Percentiles rank a stretch among this genome's conserved stretches.
Evolutionary conservation across 2,888 invertebrate genomes (phyloP).

Genomic region (Galerucella calmariensis): DNA sequence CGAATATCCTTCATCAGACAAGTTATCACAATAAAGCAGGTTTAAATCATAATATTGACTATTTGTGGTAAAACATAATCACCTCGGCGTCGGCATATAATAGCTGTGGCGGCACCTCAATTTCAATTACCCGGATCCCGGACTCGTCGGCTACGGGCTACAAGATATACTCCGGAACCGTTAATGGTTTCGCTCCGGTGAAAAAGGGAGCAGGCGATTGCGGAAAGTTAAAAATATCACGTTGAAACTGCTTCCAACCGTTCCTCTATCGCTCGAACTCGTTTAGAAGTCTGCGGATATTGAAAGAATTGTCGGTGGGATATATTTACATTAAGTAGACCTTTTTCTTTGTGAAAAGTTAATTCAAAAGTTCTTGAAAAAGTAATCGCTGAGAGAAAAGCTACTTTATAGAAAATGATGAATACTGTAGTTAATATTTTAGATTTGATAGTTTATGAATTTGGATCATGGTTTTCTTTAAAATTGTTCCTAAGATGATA

Average conservation of each 20-base stretch:
- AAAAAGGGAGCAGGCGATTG: constrained; percentile 21
- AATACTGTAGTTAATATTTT: background rate
- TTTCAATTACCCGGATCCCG: constrained; percentile 52
- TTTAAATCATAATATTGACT: constrained; percentile 47
- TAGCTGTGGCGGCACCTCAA: constrained; percentile 50
- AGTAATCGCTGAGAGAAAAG: background rate
- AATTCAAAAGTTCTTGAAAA: background rate
- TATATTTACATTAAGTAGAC: constrained; percentile 1
- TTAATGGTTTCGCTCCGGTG: constrained; percentile 32
- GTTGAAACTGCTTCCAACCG: constrained; percentile 9
- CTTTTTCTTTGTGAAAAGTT: background rate
- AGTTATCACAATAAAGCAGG: constrained; percentile 41
- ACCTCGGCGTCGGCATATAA: constrained; percentile 47
- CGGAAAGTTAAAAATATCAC: constrained; percentile 29
- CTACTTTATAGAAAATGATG: background rate
- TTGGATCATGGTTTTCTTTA: background rate
- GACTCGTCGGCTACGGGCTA: constrained; percentile 37
- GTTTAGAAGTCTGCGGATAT: background rate
- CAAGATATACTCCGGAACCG: constrained; percentile 41
- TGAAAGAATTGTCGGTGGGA: background rate
- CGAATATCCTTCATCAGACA: constrained; percentile 7
- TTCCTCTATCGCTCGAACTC: constrained; percentile 13
- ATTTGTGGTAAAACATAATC: constrained; percentile 47
- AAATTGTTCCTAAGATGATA: background rate
- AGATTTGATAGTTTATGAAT: background rate